Conservation (phyloP, 1,140 invertebrate species). For the Sinonovacula constricta region DNA sequence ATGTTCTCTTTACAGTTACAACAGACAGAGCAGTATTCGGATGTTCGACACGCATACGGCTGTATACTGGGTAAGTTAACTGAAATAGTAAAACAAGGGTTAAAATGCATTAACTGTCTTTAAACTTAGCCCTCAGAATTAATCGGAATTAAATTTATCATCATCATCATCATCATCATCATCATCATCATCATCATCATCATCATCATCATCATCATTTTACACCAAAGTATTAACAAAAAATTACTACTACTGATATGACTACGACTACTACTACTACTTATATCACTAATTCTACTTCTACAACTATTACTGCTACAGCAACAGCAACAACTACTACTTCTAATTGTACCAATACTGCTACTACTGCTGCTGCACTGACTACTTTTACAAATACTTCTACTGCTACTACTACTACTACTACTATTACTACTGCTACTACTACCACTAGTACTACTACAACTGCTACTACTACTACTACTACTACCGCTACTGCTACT, state of each 20-base stretch:
- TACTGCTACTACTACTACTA: not conserved
- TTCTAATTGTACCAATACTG: not conserved
- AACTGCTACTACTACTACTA: not conserved
- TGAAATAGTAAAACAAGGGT: no score
- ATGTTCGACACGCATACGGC: no score
- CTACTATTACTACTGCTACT: not conserved
- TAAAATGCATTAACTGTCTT: no score
- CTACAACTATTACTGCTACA: slow-evolving; percentile 3
- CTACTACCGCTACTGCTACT: not conserved
- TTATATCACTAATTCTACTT: not conserved
- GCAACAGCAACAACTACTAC: not conserved
- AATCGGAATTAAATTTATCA: no score
- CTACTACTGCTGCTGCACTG: slow-evolving; percentile 2
- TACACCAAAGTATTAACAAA: no score
- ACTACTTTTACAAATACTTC: not conserved
- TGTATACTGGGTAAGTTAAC: no score
- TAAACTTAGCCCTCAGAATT: no score
- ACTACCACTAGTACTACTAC: not conserved
- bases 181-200: slow-evolving; percentile 4
- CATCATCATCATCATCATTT: slow-evolving; percentile 3
- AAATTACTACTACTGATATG: not conserved
- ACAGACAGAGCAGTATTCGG: no score
- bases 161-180: slow-evolving; percentile 4
- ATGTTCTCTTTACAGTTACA: no score
- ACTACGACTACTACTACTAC: not conserved